These are phyloP conservation scores for Etheostoma spectabile DNA, from an alignment of 2,113 vertebrate genomes.

Conservation along the genomic window DNA sequence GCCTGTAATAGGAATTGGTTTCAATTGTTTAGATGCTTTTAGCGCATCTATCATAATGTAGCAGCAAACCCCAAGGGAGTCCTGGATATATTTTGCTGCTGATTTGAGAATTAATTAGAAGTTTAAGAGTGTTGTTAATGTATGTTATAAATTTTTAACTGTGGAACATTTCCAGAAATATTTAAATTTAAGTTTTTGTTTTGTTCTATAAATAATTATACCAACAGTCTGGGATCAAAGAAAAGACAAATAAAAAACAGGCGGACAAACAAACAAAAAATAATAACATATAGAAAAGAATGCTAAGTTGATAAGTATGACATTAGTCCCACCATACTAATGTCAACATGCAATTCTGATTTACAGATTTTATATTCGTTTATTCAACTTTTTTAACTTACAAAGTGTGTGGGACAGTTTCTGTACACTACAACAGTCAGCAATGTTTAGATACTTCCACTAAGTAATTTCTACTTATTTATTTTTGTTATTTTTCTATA, in stretches of 20 bases:
- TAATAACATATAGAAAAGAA: neutral
- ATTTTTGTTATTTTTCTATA: neutral
- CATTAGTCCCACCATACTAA: neutral
- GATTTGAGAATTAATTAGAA: slow-evolving; percentile 1
- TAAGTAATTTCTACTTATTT: neutral
- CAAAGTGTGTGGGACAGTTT: neutral
- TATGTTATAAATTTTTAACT: neutral
- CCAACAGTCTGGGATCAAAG: neutral
- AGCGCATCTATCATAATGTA: slow-evolving; percentile 7
- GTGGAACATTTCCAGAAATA: neutral
- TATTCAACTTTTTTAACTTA: neutral
- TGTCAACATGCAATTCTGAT: neutral
- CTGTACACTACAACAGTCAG: neutral
- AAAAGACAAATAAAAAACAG: neutral
- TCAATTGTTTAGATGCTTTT: neutral
- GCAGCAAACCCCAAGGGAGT: neutral
- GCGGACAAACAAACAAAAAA: neutral
- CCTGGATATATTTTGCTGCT: neutral
- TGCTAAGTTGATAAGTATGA: neutral
- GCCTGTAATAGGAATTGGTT: neutral
- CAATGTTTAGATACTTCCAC: neutral
- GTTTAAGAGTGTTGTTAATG: neutral
- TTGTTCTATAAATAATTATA: neutral
- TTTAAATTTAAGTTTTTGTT: neutral
- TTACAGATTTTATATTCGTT: neutral